These are phyloP conservation scores for Thereuonema tuberculata DNA, from an alignment of 1,140 invertebrate genomes.

Conservation along the genomic window DNA sequence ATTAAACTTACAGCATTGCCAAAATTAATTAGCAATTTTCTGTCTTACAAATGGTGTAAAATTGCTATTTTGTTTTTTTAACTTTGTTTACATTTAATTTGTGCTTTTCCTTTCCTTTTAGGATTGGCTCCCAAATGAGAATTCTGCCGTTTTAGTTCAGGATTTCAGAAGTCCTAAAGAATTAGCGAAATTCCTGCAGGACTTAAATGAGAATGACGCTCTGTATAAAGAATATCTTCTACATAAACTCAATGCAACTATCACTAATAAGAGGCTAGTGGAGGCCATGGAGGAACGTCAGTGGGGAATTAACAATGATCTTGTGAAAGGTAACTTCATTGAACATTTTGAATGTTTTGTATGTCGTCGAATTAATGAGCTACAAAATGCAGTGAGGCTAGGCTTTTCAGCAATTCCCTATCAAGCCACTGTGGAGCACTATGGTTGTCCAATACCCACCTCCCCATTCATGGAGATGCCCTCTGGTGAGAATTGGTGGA, in stretches of 20 bases:
- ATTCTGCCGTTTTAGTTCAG: slow-evolving; percentile 44
- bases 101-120: slow-evolving; percentile 19
- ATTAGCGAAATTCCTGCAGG: slow-evolving; percentile 39
- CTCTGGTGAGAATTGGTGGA: slow-evolving; percentile 14
- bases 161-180: slow-evolving; percentile 41
- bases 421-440: slow-evolving; percentile 36
- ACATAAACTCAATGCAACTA: slow-evolving; percentile 40
- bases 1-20: too few relatives aligned
- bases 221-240: slow-evolving; percentile 43
- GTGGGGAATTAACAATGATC: slow-evolving; percentile 29
- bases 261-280: slow-evolving; percentile 29
- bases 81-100: too few relatives aligned
- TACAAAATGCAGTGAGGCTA: slow-evolving; percentile 14
- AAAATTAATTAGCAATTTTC: too few relatives aligned
- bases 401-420: slow-evolving; percentile 14
- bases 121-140: slow-evolving; percentile 48
- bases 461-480: slow-evolving; percentile 29
- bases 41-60: too few relatives aligned
- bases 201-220: slow-evolving; percentile 39
- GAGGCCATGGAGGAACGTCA: slow-evolving; percentile 31
- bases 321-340: slow-evolving; percentile 34
- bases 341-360: slow-evolving; percentile 50
- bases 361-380: slow-evolving; percentile 33
- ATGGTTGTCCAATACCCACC: slow-evolving; percentile 42
- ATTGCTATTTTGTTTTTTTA: too few relatives aligned